Conservation (phyloP, 2,797 vertebrate genomes). For the Siniperca scherzeri region DNA sequence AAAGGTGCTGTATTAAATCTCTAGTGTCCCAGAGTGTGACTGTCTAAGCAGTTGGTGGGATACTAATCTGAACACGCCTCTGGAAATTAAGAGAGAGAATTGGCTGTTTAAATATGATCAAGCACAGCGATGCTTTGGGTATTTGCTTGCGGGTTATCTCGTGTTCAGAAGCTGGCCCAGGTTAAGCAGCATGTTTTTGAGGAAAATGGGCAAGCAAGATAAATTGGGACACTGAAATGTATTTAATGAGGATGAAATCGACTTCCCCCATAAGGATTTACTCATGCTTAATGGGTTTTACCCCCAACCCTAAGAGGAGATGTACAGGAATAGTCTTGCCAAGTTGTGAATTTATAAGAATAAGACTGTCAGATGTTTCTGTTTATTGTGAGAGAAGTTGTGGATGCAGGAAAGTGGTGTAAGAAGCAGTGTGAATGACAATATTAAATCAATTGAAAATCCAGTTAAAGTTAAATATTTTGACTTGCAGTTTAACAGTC, state of each 20-base stretch:
- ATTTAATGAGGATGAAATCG: constrained; percentile 80
- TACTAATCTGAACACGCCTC: constrained; percentile 76
- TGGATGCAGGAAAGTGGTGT: background rate
- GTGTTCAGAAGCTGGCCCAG: constrained; percentile 54
- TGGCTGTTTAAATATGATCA: constrained; percentile 74
- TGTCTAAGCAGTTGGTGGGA: constrained; percentile 64
- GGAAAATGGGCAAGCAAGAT: constrained; percentile 71
- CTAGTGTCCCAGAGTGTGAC: constrained; percentile 65
- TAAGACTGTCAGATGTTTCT: constrained; percentile 35
- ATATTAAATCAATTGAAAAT: background rate
- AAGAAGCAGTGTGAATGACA: background rate
- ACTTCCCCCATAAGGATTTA: constrained; percentile 68
- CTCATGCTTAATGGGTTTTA: constrained; percentile 68
- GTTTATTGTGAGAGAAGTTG: constrained; percentile 5
- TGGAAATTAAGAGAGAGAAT: constrained; percentile 72
- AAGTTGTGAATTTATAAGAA: constrained; percentile 45
- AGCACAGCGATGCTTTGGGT: constrained; percentile 59
- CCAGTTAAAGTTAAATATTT: background rate
- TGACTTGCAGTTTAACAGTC: background rate
- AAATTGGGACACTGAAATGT: constrained; percentile 74
- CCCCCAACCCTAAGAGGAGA: constrained; percentile 55
- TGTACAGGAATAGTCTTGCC: constrained; percentile 57
- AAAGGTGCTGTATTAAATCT: constrained; percentile 72
- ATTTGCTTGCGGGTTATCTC: constrained; percentile 66
- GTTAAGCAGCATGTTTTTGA: constrained; percentile 77